Evolutionary conservation across 2,113 vertebrate species (phyloP), one percentile per base, ranked within the genome.

Genomic region (Bettongia penicillata): DNA sequence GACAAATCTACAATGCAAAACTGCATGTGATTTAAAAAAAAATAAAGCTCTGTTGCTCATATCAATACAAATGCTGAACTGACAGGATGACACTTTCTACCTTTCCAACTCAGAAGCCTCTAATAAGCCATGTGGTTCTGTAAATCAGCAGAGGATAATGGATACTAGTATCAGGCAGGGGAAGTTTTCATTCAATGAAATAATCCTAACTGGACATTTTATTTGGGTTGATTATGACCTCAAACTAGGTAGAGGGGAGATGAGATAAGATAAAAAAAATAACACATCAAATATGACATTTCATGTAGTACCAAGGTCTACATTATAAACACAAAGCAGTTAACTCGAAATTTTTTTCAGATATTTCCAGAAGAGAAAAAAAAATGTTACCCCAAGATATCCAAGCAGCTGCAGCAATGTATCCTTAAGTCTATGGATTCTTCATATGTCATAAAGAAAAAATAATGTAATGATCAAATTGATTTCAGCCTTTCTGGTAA

Each of bases 131-230:
- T 5, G 23, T 43, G 19, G n/a, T 84, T 43, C n/a, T 22, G 68
- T 84, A 84, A 84, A 84, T 43, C 68, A 84, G n/a, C 19, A 43
- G 68, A 84, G 3, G 68, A 84, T 84, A 84, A 84, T 84, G n/a
- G 68, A 84, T 19, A 1, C n/a, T 43, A 23, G 68, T 8, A 84
- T 43, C n/a, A 8, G 16, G n/a, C 6, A 84, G n/a, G 16, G n/a
- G 1, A 43, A 43, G 16, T 5, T 84, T 43, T 23, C 68, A 2
- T 52, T 91, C 12, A 50, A 94, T 68, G 91, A 93, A 98, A 94
- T 93, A 94, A 95, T 16, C 51, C 49, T 52, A 94, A 90, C 96
- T 91, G 96, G 28, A 84, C 93, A 94, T 95, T 53, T 94, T 77
- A 55, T 37, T 77, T 93, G 47, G 55, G 91, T 28, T 90, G 91